Conservation (phyloP, 2,113 vertebrate species). For the Leptosomus discolor region DNA sequence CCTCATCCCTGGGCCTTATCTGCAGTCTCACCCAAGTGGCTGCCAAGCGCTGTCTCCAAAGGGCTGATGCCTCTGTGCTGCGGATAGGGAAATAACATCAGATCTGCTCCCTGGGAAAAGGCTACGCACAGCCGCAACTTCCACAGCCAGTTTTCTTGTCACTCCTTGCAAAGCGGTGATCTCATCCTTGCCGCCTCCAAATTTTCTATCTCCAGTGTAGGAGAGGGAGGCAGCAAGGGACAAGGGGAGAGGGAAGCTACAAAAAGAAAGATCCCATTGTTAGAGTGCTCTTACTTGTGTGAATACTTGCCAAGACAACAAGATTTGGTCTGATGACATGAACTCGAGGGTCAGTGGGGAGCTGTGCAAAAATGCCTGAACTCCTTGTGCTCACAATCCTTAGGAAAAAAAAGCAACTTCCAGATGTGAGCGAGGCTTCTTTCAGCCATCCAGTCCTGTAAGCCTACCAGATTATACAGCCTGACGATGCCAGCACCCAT, state of each 20-base stretch:
- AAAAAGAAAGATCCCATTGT: slow-evolving; percentile 69
- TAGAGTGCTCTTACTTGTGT: slow-evolving; percentile 45
- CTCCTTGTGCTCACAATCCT: background rate
- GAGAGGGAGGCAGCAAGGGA: slow-evolving; percentile 29
- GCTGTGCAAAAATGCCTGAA: slow-evolving; percentile 45
- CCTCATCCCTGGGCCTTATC: slow-evolving; percentile 51
- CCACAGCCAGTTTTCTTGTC: slow-evolving; percentile 13
- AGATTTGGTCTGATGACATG: slow-evolving; percentile 57
- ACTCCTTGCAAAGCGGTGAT: slow-evolving; percentile 43
- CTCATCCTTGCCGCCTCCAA: slow-evolving; percentile 60
- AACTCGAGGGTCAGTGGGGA: slow-evolving; percentile 22
- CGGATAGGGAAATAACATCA: slow-evolving; percentile 17
- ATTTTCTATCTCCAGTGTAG: slow-evolving; percentile 50
- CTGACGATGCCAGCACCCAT: background rate
- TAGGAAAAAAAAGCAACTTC: slow-evolving; percentile 22
- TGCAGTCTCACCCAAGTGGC: slow-evolving; percentile 24
- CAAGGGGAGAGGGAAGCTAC: background rate
- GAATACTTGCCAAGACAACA: slow-evolving; percentile 62
- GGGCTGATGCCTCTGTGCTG: slow-evolving; percentile 38
- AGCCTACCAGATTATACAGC: background rate
- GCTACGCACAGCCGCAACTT: background rate
- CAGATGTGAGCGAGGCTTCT: slow-evolving; percentile 10
- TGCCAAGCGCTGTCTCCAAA: background rate
- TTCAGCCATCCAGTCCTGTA: background rate
- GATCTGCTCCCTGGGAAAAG: slow-evolving; percentile 20